phyloP scores from a whole-genome alignment of 2,797 vertebrate species.

The Tragelaphus eurycerus region DNA sequence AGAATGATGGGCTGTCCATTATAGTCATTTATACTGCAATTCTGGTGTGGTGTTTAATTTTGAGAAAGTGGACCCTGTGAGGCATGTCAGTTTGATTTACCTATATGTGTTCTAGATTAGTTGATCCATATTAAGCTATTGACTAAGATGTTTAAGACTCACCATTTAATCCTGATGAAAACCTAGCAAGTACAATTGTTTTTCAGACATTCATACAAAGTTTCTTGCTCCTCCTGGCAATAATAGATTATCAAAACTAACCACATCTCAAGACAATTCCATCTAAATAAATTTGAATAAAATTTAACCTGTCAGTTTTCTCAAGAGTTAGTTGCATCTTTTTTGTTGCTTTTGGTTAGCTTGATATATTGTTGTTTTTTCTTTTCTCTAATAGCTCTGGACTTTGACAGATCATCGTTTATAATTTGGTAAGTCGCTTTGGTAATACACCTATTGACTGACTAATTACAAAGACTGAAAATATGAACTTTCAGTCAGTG shows the following conservation, averaged over 20 bases:
- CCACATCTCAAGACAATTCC: slow-evolving; percentile 42
- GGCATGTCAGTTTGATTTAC: neutral
- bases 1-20: neutral
- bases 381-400: slow-evolving; percentile 56
- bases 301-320: slow-evolving; percentile 58
- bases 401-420: slow-evolving; percentile 66
- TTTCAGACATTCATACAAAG: slow-evolving; percentile 16
- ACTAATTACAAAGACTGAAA: slow-evolving; percentile 64
- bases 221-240: slow-evolving; percentile 32
- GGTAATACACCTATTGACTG: slow-evolving; percentile 69
- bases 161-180: slow-evolving; percentile 40
- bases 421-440: slow-evolving; percentile 68
- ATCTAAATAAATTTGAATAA: slow-evolving; percentile 56
- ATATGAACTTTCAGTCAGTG: slow-evolving; percentile 42
- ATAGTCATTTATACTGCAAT: neutral
- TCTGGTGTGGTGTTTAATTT: neutral
- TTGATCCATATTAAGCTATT: neutral
- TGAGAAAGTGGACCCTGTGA: neutral
- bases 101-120: neutral
- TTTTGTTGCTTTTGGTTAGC: slow-evolving; percentile 77
- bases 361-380: slow-evolving; percentile 52
- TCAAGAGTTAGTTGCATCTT: slow-evolving; percentile 58
- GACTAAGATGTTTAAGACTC: slow-evolving; percentile 6
- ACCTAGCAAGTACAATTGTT: slow-evolving; percentile 23
- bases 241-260: slow-evolving; percentile 40